phyloP scores from a whole-genome alignment of 2,888 invertebrate genomes.

The Stenodera caucasica region DNA sequence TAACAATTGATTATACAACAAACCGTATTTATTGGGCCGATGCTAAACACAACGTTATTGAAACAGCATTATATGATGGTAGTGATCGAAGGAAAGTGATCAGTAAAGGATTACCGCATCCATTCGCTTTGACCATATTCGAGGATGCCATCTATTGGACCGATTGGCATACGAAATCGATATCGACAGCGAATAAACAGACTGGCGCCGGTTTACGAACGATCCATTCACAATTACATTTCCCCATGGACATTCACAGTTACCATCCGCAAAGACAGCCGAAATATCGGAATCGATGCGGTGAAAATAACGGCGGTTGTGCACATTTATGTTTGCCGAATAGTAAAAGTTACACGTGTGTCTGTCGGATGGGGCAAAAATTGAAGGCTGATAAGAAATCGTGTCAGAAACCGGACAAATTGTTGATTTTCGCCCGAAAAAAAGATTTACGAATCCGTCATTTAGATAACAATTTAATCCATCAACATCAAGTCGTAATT shows the following conservation, averaged over 20 bases:
- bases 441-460: slow-evolving; percentile 82
- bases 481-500: slow-evolving; percentile 71
- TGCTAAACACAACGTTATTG: slow-evolving; percentile 97
- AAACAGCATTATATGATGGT: slow-evolving; percentile 91
- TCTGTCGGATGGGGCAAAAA: slow-evolving; percentile 78
- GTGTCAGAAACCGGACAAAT: slow-evolving; percentile 75
- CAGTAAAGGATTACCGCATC: slow-evolving; percentile 85
- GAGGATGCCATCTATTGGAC: slow-evolving; percentile 96
- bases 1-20: slow-evolving; percentile 95
- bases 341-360: slow-evolving; percentile 68
- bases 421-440: slow-evolving; percentile 79
- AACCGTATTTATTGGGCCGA: slow-evolving; percentile 97
- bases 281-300: slow-evolving; percentile 88
- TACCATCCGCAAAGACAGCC: slow-evolving; percentile 88
- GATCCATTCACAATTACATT: slow-evolving; percentile 88
- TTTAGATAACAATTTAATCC: slow-evolving; percentile 64
- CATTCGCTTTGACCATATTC: slow-evolving; percentile 91
- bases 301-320: slow-evolving; percentile 90
- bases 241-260: slow-evolving; percentile 91
- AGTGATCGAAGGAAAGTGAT: slow-evolving; percentile 80
- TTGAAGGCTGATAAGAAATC: slow-evolving; percentile 70
- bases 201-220: slow-evolving; percentile 74
- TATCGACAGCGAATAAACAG: slow-evolving; percentile 90
- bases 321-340: slow-evolving; percentile 92
- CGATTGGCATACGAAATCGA: slow-evolving; percentile 96